Base-by-base conservation (phyloP, 1,140 invertebrate species). In the Drosophila rhopaloa region DNA sequence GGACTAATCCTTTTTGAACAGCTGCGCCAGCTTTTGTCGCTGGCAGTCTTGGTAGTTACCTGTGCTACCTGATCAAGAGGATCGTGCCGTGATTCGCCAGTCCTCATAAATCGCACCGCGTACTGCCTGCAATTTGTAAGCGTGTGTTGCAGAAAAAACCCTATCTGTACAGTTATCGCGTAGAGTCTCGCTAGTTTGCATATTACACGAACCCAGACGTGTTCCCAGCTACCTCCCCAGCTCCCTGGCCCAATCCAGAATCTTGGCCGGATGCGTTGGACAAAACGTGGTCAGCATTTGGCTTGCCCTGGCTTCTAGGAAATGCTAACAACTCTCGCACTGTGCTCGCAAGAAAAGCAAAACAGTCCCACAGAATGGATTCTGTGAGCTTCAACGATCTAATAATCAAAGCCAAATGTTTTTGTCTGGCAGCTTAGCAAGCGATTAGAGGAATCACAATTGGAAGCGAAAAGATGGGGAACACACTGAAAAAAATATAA, bases 141-240 rank as follows among this genome's bases (percentile, higher is more conserved):
- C 63, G 72, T 65, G 24, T 48, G 16, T 35, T 57, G 29, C 29
- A 35, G 58, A 47, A 47, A 47, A 57, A 58, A n/a, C 47, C 84
- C 82, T 89, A 89, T 89, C 84, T 89, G 81, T 89, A 89, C 85
- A 89, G 84, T 89, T 89, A 89, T 89, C 84, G 84, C 76, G 41
- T 60, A 56, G 71, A 13, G 59, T 9, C 46, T 76, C 37, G n/a
- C 81, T 89, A 89, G 84, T 89, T 89, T 84, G 84, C 84, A 89
- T 89, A 89, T 89, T 89, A 89, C 84, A 89, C 76, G 83, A 68
- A 50, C 65, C 46, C 43, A 84, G 84, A 89, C 84, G 84, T 88
- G 84, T 85, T 75, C 54, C 32, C 48, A 53, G 14, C 48, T 38
- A 44, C 50, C 46, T 66, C 58, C 46, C 51, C 60, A 16, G 29